Evolutionary conservation across 1,140 invertebrate species (phyloP), one percentile per base, ranked within the genome.

Genomic region (Caenorhabditis latens): DNA sequence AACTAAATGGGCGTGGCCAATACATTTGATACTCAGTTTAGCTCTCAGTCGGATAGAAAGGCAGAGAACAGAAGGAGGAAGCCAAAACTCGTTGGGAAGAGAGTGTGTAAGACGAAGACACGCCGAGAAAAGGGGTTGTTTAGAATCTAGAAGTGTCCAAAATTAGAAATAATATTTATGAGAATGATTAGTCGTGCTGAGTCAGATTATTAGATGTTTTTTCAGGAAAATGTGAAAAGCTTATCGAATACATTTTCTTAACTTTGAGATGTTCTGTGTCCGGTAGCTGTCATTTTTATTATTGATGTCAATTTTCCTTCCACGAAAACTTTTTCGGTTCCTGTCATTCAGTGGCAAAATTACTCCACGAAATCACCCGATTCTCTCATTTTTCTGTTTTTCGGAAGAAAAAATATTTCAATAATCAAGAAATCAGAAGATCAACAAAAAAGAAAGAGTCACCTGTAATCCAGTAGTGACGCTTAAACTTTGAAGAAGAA

Each of bases 1-100:
- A 24, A 40, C 61, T 5, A 11, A 19, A 32, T 43, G 65, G 65
- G 65, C 65, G 65, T 40, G 9, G 65, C 19, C 21, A 19, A n/a
- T n/a, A n/a, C 65, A 46, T 71, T 71, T 71, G 65, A 71, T 71
- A 71, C 65, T 71, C 65, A 71, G 65, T 71, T 71, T 40, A 71
- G 65, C 42, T 71, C 42, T 71, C 65, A 43, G 42, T 43, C 16
- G 9, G 16, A 42, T 14, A 43, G 19, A 71, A 14, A 71, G 40
- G 42, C 42, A 71, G 6, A 43, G 65, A 40, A 65, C 57, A 61
- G 19, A 71, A 42, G 40, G 42, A 43, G 65, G 65, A 43, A 43
- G 65, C 61, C 61, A 63, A 63, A 58, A 63, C 8, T 4, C 21
- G 19, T 19, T 9, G 42, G 40, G 7, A 5, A 71, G 65, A 71